phyloP scores from a whole-genome alignment of 2,113 vertebrate species.

The Apteryx owenii region DNA sequence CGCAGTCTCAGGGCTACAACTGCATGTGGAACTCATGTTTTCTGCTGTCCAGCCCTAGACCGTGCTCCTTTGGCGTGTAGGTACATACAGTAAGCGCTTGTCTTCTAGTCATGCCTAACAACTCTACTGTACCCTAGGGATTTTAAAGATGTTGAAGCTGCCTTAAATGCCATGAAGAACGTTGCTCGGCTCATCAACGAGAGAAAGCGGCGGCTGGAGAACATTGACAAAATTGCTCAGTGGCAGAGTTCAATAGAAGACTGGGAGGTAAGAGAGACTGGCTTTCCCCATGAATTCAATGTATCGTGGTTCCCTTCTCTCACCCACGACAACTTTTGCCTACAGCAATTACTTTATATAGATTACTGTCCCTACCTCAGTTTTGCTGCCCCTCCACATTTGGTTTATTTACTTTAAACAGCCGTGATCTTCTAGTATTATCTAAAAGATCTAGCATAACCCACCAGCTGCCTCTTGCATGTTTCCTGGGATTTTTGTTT shows the following conservation, averaged over 20 bases:
- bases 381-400: background rate
- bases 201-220: conserved; percentile 93
- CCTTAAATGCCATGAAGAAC: conserved; percentile 95
- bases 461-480: background rate
- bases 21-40: background rate
- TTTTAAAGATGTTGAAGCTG: conserved; percentile 94
- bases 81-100: fast-evolving
- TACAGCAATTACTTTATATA: background rate
- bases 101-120: background rate
- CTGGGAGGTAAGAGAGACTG: conserved; percentile 87
- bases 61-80: background rate
- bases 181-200: conserved; percentile 95
- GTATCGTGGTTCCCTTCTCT: background rate
- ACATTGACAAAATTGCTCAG: conserved; percentile 95
- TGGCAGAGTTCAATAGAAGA: conserved; percentile 97
- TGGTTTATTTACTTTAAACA: background rate
- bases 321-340: background rate
- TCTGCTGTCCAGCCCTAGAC: background rate
- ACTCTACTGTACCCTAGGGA: conserved; percentile 79
- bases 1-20: background rate
- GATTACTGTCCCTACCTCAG: background rate
- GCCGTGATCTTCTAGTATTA: background rate
- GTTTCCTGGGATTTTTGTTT: background rate
- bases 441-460: background rate
- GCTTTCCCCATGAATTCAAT: fast-evolving